Percentiles rank a stretch among this genome's conserved stretches.
phyloP scores from a whole-genome alignment of 2,113 vertebrate genomes.

The Tylochromis polylepis region DNA sequence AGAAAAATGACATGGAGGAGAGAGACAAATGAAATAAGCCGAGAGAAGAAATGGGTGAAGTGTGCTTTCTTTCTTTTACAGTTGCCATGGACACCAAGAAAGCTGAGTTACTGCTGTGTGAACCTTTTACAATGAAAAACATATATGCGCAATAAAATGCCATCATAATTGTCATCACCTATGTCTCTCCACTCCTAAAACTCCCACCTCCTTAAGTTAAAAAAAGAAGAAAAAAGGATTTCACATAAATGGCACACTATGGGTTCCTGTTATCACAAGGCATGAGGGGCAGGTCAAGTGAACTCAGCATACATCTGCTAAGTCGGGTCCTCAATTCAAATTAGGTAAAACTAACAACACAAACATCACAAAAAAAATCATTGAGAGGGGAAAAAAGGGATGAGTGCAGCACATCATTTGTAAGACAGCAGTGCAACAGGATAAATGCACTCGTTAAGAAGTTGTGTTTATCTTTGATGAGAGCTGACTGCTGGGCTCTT shows the following conservation, averaged over 20 bases:
- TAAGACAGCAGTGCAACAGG: background rate
- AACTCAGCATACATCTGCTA: background rate
- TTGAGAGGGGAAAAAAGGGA: background rate
- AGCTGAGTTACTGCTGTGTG: slow-evolving; percentile 37
- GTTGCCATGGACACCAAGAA: slow-evolving; percentile 82
- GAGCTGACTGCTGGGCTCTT: slow-evolving; percentile 14
- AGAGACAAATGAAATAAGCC: background rate
- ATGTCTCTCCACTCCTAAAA: background rate
- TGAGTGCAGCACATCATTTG: background rate
- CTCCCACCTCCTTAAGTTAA: background rate
- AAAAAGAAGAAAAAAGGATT: background rate
- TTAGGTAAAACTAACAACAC: background rate
- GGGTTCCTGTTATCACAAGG: background rate
- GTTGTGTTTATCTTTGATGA: slow-evolving; percentile 33
- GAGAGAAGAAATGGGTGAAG: slow-evolving; percentile 46
- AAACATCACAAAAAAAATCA: background rate
- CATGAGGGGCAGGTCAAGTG: background rate
- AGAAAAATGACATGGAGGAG: background rate
- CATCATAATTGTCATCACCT: background rate
- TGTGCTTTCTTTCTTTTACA: slow-evolving; percentile 70
- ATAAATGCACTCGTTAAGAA: slow-evolving; percentile 28
- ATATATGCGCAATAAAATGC: background rate
- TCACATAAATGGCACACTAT: background rate
- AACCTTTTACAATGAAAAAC: slow-evolving; percentile 31
- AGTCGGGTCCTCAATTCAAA: background rate